Base-by-base conservation (phyloP, 2,888 invertebrate species). In the Caenorhabditis auriculariae region DNA sequence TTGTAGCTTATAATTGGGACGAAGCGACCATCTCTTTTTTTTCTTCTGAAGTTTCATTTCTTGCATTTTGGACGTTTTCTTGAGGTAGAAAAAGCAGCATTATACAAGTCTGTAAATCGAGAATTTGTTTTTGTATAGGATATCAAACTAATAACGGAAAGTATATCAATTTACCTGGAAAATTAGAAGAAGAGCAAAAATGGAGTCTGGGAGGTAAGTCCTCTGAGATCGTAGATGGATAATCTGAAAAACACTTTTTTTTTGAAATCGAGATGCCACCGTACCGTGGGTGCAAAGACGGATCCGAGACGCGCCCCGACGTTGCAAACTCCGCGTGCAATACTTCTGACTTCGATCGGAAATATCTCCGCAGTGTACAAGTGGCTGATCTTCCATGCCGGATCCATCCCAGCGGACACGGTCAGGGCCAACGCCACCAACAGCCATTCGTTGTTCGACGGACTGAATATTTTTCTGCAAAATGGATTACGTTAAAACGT, bases 341-440 rank as follows among this genome's bases (percentile, higher is more conserved):
- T 77, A 42, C 74, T 78, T 35, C 78, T 27, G 4, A 68, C 63
- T 3, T 63, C 59, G 4, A 74, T 71, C 32, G 77, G 74, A 46
- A 76, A 77, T 12, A 76, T 62, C 47, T 76, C 75, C 4, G 76
- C 69, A 4, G 78, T 77, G 51, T 75, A 74, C n/a, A 78, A 65
- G 55, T 79, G 79, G 39, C 63, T 72, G 27, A 80, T 74, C 54
- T 80, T 80, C 78, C 78, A 79, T 2, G 72, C 72, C 2, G 79
- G 79, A 45, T 79, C 79, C 6, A 73, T 61, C 12, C 66, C 55
- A n/a, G 68, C 69, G 0, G 69, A 61, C 15, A 75, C 59, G 6
- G 66, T 26, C 9, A 80, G 51, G 2, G 72, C 69, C 6, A 78
- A 49, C 7, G 61, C 49, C 1, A 63, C 58, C 1, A 63, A 35